phyloP scores from a whole-genome alignment of 2,888 invertebrate genomes.

The Pyralis farinalis region DNA sequence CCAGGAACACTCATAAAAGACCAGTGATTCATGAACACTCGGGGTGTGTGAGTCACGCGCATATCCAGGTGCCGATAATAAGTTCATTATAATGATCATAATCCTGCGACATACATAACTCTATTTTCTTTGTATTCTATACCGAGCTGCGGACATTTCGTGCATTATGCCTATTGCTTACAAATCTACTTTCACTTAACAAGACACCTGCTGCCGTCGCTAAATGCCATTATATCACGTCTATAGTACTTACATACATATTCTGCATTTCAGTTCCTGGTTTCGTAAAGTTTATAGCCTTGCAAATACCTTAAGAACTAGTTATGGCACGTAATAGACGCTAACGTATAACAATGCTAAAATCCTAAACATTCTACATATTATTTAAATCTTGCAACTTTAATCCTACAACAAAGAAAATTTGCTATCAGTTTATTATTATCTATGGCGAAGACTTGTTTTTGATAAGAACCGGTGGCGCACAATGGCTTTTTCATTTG shows the following conservation, averaged over 20 bases:
- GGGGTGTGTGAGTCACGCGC: constrained; percentile 8
- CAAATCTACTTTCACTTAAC: constrained; percentile 48
- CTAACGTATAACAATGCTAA: too few relatives aligned
- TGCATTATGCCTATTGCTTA: constrained; percentile 11
- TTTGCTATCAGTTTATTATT: too few relatives aligned
- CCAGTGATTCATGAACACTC: constrained; percentile 10
- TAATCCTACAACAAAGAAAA: too few relatives aligned
- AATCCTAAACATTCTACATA: too few relatives aligned
- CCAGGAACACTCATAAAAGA: constrained; percentile 5
- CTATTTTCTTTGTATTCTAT: constrained; percentile 15
- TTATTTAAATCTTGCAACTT: too few relatives aligned
- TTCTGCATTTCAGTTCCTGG: constrained; percentile 40
- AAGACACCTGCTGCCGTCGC: constrained; percentile 37
- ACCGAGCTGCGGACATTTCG: constrained; percentile 5
- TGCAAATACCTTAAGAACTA: constrained; percentile 12
- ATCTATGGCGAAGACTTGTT: constrained; percentile 28
- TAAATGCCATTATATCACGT: constrained; percentile 51
- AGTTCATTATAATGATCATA: neutral
- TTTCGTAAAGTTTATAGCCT: constrained; percentile 34
- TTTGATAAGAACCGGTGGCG: constrained; percentile 52
- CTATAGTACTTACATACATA: constrained; percentile 16
- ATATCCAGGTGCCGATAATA: constrained; percentile 5
- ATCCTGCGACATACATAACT: constrained; percentile 2
- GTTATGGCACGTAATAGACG: too few relatives aligned
- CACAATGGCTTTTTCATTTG: constrained; percentile 25